A percentile compares a stretch with the other conserved stretches of the same genome.
These are phyloP conservation scores for Drosophila falleni DNA, from an alignment of 2,888 invertebrate species.

Conservation along the genomic window DNA sequence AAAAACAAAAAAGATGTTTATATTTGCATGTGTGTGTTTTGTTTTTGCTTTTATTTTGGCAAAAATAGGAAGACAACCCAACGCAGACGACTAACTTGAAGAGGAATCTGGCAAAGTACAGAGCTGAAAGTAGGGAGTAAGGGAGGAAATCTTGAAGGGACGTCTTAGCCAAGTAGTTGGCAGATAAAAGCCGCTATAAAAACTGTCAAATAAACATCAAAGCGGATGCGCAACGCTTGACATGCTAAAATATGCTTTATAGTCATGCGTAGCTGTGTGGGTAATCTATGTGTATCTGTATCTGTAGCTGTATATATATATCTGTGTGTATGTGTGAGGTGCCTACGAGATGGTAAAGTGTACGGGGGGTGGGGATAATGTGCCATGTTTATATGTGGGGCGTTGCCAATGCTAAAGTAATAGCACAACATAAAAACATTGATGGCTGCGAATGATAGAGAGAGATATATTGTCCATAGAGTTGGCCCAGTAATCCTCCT, in stretches of 20 bases:
- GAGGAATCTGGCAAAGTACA: constrained; percentile 49
- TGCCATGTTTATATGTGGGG: constrained; percentile 56
- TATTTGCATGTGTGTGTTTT: constrained; percentile 20
- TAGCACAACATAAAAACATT: constrained; percentile 78
- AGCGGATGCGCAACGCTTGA: constrained; percentile 82
- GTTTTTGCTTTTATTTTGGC: constrained; percentile 50
- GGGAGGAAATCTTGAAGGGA: too few relatives aligned
- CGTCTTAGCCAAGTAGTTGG: constrained; percentile 69
- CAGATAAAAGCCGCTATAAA: constrained; percentile 83
- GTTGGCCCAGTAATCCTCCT: constrained; percentile 21
- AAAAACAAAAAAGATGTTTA: constrained; percentile 26
- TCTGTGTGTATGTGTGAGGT: constrained; percentile 26
- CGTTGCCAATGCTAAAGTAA: constrained; percentile 76
- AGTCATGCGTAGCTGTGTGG: constrained; percentile 68
- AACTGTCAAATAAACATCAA: constrained; percentile 83
- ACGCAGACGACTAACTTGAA: constrained; percentile 52
- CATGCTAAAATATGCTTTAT: constrained; percentile 82
- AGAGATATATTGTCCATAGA: constrained; percentile 25
- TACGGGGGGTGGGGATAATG: constrained; percentile 36
- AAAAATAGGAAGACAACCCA: constrained; percentile 47
- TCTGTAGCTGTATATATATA: constrained; percentile 16
- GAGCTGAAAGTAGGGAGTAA: background rate
- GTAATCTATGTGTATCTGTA: constrained; percentile 41
- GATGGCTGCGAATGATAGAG: constrained; percentile 69
- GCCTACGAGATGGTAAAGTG: constrained; percentile 7